Evolutionary conservation across 2,888 invertebrate species (phyloP), one percentile per base, ranked within the genome.

Genomic region (Amphimallon solstitiale): DNA sequence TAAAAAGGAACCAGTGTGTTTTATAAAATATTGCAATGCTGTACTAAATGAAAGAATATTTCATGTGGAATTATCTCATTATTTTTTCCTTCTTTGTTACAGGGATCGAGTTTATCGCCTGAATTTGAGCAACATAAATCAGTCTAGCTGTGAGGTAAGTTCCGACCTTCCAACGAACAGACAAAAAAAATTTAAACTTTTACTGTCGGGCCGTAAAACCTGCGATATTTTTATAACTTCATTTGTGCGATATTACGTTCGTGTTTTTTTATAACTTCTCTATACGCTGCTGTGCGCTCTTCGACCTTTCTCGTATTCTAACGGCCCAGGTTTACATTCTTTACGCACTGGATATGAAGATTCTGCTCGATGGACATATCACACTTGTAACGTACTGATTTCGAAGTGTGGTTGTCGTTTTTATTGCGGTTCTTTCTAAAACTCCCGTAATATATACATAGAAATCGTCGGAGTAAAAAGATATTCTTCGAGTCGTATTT

Each of bases 101-200:
- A 93, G 93, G 93, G 93, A 93, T 83, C 91, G 92, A 77, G 86
- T 93, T 74, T 93, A 89, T 84, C 85, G 91, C 78, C 86, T 93
- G 78, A 93, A 93, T 83, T 86, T 93, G 83, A 92, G 92, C 86
- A 93, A 93, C 84, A 92, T 94, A 82, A 93, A 92, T 83, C 89
- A 92, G 78, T 91, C 93, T 71, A 90, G 89, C 81, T 93, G 93
- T 82, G 92, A 93, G 86, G 93, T 90, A 82, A 88, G 89, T 85
- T 69, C 65, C 64, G 40, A 59, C 35, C 52, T 17, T 9, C 43
- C 10, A 34, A 6, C 48, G 48, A 10, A 52, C 15, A 52, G 19
- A 14, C 19, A 12, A 61, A 46, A 66, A 61, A 63, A 63, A 51
- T 67, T 63, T 54, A 63, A 59, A 56, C 63, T 60, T 64, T 54